Base-by-base conservation (phyloP, 1,140 invertebrate genomes). In the Campoletis sonorensis region DNA sequence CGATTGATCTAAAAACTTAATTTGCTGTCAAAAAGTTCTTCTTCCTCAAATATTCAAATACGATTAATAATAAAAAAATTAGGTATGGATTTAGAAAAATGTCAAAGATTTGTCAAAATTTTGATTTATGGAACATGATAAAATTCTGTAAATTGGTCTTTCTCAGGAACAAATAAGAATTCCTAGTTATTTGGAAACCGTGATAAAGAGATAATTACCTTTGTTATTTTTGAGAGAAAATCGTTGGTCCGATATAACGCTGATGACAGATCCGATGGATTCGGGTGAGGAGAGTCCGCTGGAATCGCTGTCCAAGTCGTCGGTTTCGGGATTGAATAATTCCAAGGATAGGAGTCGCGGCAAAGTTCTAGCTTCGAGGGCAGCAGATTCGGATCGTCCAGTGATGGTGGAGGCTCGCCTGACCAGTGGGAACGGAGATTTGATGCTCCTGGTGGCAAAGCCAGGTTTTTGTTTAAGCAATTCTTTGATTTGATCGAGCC, bases 221-320 rank as follows among this genome's bases (percentile, higher is more conserved):
- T 23, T 58, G 54, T 58, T 58, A 13, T 81, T 82, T 73, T 85
- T 88, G 30, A 82, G 82, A 13, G 85, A 82, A 23, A 88, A 91
- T 5, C 89, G 85, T 67, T 91, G 89, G 27, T 91, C 90, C 4
- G 89, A 90, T 40, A 91, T 91, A 33, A 92, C 96, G 86, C 95
- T 97, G 70, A 97, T 96, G 4, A 97, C 96, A 85, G 96, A 97
- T 81, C 96, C 96, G 0, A 96, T 94, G 3, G 97, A 97, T 87
- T 97, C 96, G 3, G 97, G 97, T 0, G 97, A 97, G 0, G 96
- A 97, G 2, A 96, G 95, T 23, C 96, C 96, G 83, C 96, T 96
- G 0, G 96, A 97, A 88, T 98, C 97, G 85, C 96, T 97, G 87
- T 98, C 97, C 89, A 97, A 93, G 86, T 98, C 97, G 88, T 98